These are phyloP conservation scores for Coelogynopora nodosa DNA, from an alignment of 2,888 invertebrate species.

Conservation along the genomic window DNA sequence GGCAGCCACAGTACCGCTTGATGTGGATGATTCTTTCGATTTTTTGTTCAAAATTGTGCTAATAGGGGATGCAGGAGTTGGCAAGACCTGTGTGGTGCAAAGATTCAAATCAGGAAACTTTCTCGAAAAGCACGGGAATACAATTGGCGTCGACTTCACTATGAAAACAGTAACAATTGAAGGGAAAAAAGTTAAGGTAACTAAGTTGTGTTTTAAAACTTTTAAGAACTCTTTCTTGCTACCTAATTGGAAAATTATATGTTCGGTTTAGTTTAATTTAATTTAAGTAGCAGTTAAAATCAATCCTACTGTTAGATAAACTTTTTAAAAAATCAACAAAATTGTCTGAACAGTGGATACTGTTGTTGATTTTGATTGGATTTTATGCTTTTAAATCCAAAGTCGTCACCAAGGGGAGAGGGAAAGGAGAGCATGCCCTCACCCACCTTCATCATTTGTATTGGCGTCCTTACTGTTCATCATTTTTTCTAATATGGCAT, in stretches of 20 bases:
- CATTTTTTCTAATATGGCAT: no score
- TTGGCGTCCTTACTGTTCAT: no score
- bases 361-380: no score
- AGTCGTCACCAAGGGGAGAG: no score
- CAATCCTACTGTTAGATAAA: no score
- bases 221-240: conserved; percentile 84
- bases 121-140: conserved; percentile 84
- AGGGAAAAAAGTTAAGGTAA: conserved; percentile 67
- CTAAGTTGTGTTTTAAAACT: conserved; percentile 92
- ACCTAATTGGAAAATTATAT: conserved; percentile 69
- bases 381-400: no score
- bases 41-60: conserved; percentile 89
- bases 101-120: conserved; percentile 91
- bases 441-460: no score
- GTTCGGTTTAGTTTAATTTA: background rate
- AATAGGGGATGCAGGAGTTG: conserved; percentile 69
- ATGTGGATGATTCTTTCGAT: conserved; percentile 70
- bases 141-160: conserved; percentile 94
- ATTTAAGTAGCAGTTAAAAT: no score
- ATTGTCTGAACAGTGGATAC: no score
- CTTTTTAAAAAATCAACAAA: no score
- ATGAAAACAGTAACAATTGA: conserved; percentile 93
- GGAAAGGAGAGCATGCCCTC: no score
- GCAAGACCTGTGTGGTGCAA: conserved; percentile 90
- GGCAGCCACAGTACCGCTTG: conserved; percentile 44